Conservation (phyloP, 2,113 vertebrate species). For the Brachirus orientalis region DNA sequence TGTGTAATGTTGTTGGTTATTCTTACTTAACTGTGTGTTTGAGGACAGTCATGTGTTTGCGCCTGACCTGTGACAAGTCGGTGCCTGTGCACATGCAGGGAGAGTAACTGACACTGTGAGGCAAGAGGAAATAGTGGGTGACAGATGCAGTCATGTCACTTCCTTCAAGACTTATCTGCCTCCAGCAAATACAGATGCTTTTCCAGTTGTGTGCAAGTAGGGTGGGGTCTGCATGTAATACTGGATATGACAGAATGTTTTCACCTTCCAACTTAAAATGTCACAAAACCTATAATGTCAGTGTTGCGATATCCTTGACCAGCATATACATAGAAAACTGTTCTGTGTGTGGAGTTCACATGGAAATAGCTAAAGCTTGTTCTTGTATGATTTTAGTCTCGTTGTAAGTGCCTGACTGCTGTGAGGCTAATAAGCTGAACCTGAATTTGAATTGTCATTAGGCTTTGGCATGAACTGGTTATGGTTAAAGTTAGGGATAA, state of each 20-base stretch:
- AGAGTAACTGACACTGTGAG: constrained; percentile 48
- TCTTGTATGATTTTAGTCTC: background rate
- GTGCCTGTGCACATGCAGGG: background rate
- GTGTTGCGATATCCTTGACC: constrained; percentile 1
- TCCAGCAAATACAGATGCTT: constrained; percentile 43
- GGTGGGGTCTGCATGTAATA: background rate
- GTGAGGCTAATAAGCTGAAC: constrained; percentile 28
- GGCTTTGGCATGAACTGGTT: no score
- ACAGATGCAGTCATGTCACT: constrained; percentile 39
- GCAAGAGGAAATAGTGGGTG: constrained; percentile 56
- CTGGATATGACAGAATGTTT: background rate
- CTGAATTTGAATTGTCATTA: background rate
- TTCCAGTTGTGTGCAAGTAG: background rate
- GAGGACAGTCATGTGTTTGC: constrained; percentile 7
- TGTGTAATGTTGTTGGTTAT: constrained; percentile 3
- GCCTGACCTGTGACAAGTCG: constrained; percentile 26
- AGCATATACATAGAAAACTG: constrained; percentile 14
- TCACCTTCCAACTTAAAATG: background rate
- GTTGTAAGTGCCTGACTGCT: constrained; percentile 3
- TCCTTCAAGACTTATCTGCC: constrained; percentile 47
- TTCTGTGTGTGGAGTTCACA: constrained; percentile 4
- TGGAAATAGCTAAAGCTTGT: background rate
- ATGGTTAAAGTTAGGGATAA: no score
- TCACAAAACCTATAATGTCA: constrained; percentile 6
- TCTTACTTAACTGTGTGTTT: background rate